phyloP scores from a whole-genome alignment of 2,113 vertebrate species.

The Aphyosemion australe region DNA sequence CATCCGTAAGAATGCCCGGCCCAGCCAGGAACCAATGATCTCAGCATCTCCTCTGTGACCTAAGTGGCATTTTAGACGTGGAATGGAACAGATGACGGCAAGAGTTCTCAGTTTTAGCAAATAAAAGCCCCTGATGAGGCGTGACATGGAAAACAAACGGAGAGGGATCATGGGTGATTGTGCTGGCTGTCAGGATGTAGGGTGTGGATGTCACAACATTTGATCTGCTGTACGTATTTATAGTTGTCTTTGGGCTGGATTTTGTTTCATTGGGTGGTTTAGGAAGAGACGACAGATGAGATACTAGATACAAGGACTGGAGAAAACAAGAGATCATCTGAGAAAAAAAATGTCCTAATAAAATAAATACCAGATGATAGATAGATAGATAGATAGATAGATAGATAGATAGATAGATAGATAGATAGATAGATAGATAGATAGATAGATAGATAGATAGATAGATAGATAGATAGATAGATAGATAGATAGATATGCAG shows the following conservation, averaged over 20 bases:
- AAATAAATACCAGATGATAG: too few relatives aligned
- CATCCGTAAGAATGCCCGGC: not conserved
- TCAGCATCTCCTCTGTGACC: constrained; percentile 23
- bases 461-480: not conserved
- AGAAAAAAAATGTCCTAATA: not conserved
- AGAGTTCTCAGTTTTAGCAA: constrained; percentile 30
- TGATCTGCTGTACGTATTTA: constrained; percentile 52
- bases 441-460: not conserved
- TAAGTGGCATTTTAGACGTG: constrained; percentile 36
- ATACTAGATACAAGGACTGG: not conserved
- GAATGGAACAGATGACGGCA: constrained; percentile 38
- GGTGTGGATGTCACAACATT: constrained; percentile 24
- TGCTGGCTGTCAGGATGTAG: constrained; percentile 23
- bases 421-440: too few relatives aligned
- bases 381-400: not conserved
- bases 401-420: not conserved
- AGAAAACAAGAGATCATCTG: too few relatives aligned
- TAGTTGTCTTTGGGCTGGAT: constrained; percentile 35
- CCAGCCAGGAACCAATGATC: constrained; percentile 23
- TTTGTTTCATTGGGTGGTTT: constrained; percentile 34
- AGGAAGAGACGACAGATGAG: constrained; percentile 32
- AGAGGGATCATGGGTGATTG: constrained; percentile 21
- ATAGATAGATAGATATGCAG: constrained; percentile 19
- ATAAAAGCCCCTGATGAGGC: constrained; percentile 27
- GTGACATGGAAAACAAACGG: constrained; percentile 43